phyloP scores from a whole-genome alignment of 2,113 vertebrate species.

The Chamaea fasciata region DNA sequence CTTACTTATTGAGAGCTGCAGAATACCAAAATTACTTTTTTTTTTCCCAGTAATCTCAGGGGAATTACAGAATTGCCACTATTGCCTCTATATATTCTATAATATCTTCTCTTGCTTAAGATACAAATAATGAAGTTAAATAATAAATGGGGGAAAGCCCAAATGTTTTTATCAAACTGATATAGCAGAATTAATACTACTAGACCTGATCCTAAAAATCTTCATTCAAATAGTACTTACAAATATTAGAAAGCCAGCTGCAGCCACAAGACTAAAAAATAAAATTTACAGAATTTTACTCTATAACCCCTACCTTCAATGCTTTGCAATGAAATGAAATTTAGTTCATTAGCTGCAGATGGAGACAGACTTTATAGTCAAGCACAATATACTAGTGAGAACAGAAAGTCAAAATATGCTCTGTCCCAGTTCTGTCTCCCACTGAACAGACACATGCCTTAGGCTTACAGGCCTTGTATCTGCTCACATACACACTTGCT shows the following conservation, averaged over 20 bases:
- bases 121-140: neutral
- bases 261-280: neutral
- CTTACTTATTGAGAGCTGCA: neutral
- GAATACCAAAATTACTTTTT: neutral
- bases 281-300: neutral
- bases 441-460: neutral
- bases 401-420: neutral
- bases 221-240: neutral
- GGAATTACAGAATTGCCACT: neutral
- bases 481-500: neutral
- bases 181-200: neutral
- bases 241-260: neutral
- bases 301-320: neutral
- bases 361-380: neutral
- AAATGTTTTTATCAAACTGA: neutral
- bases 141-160: neutral
- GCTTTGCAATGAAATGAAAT: neutral
- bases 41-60: neutral
- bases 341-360: neutral
- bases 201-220: neutral
- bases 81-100: neutral
- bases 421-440: neutral
- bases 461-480: neutral
- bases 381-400: neutral
- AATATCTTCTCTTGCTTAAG: neutral